phyloP scores from a whole-genome alignment of 2,888 invertebrate species.

The Toxonevra muliebris region DNA sequence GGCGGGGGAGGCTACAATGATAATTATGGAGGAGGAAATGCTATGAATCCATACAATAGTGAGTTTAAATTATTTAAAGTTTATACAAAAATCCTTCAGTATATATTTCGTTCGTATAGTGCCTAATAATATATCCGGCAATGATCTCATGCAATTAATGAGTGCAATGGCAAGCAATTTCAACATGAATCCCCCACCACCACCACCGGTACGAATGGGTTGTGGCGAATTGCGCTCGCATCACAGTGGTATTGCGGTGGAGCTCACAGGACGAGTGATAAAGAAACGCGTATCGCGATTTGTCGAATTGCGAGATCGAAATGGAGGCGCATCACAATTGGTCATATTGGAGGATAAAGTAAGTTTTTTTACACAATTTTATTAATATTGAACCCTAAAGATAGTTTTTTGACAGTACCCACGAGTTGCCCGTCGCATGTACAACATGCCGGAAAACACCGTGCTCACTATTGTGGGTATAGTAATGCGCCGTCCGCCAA shows the following conservation, averaged over 20 bases:
- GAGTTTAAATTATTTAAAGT: conserved; percentile 1
- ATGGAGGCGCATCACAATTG: conserved; percentile 73
- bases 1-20: conserved; percentile 46
- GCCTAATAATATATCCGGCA: conserved; percentile 38
- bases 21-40: conserved; percentile 45
- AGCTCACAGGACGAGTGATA: conserved; percentile 72
- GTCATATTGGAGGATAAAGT: conserved; percentile 63
- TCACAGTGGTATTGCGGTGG: conserved; percentile 69
- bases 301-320: conserved; percentile 71
- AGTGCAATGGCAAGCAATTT: conserved; percentile 59
- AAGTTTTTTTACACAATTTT: conserved; percentile 7
- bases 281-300: conserved; percentile 70
- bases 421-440: conserved; percentile 62
- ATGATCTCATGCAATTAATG: conserved; percentile 58
- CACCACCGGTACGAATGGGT: conserved; percentile 60
- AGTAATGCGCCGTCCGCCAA: conserved; percentile 59
- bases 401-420: conserved; percentile 50
- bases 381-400: background rate
- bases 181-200: conserved; percentile 61
- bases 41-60: conserved; percentile 47
- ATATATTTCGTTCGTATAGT: conserved; percentile 20
- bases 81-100: background rate
- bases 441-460: conserved; percentile 64
- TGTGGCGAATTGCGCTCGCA: conserved; percentile 70
- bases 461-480: conserved; percentile 62